These are phyloP conservation scores for Spilarctia lutea DNA, from an alignment of 2,888 invertebrate genomes.

Conservation along the genomic window DNA sequence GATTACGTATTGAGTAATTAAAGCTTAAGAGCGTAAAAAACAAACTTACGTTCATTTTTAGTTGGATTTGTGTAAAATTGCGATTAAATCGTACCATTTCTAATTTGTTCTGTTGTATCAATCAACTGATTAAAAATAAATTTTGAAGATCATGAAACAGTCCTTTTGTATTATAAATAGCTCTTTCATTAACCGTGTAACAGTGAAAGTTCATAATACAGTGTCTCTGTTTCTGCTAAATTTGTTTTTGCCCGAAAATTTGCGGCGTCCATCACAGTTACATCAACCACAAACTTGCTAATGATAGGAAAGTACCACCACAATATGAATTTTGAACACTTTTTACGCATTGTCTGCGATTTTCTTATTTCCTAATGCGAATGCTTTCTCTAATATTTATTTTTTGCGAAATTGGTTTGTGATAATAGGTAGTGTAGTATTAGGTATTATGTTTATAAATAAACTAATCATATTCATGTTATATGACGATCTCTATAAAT, in stretches of 20 bases:
- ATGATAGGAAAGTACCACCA: conserved; percentile 78
- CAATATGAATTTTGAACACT: conserved; percentile 60
- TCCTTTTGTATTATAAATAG: conserved; percentile 66
- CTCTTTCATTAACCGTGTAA: conserved; percentile 68
- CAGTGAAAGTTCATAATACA: conserved; percentile 76
- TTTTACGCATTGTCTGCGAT: conserved; percentile 59
- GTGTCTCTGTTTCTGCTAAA: conserved; percentile 68
- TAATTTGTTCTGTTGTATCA: conserved; percentile 22
- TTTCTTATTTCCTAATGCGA: conserved; percentile 49
- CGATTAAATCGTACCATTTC: not conserved
- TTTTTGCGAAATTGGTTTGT: conserved; percentile 24
- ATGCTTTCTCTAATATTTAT: conserved; percentile 48
- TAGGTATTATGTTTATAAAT: not conserved
- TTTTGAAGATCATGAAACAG: conserved; percentile 60
- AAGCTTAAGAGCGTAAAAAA: not conserved
- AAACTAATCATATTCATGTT: not conserved
- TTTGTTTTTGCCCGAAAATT: conserved; percentile 70
- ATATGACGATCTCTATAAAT: conserved; percentile 12
- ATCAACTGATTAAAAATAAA: conserved; percentile 62
- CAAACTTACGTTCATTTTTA: not conserved
- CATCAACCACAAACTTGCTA: conserved; percentile 73
- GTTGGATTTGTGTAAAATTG: not conserved
- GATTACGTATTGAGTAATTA: not conserved
- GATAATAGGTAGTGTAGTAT: conserved; percentile 10
- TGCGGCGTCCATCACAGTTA: conserved; percentile 62